Evolutionary conservation across 2,113 vertebrate species (phyloP).

Genomic region (Phainopepla nitens): DNA sequence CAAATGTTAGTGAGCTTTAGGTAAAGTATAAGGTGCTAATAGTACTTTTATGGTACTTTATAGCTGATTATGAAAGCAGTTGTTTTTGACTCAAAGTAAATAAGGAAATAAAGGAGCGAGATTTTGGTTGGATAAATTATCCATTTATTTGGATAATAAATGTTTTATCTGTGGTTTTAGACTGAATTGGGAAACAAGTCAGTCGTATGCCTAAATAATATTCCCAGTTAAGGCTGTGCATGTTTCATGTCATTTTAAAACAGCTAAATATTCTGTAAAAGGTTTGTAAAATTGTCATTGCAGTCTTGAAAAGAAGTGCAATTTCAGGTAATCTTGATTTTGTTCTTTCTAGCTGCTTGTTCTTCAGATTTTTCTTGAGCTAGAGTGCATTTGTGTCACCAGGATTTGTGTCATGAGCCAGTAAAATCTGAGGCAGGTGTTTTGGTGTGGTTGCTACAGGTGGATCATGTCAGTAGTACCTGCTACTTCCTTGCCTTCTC

Average conservation of each 20-base stretch:
- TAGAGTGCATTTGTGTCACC: neutral
- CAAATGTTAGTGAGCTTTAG: neutral
- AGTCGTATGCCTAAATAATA: neutral
- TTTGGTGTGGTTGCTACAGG: neutral
- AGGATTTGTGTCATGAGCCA: neutral
- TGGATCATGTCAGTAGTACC: neutral
- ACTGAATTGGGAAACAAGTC: neutral
- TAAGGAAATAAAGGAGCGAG: neutral
- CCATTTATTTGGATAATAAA: neutral
- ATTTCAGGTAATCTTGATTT: neutral
- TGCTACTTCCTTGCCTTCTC: neutral
- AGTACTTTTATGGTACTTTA: neutral
- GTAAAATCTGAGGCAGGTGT: neutral
- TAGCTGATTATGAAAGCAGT: neutral
- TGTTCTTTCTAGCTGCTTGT: neutral
- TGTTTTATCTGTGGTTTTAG: neutral
- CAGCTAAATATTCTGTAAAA: neutral
- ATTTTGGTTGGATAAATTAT: neutral
- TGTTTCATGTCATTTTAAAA: neutral
- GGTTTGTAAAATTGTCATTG: neutral
- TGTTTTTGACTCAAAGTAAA: neutral
- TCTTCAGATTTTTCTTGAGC: neutral
- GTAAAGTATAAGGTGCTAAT: neutral
- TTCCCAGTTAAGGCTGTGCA: neutral
- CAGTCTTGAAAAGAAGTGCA: neutral